A percentile compares a stretch with the other conserved stretches of the same genome.
These are phyloP conservation scores for Drosophila persimilis DNA, from an alignment of 1,140 invertebrate species.

Conservation along the genomic window DNA sequence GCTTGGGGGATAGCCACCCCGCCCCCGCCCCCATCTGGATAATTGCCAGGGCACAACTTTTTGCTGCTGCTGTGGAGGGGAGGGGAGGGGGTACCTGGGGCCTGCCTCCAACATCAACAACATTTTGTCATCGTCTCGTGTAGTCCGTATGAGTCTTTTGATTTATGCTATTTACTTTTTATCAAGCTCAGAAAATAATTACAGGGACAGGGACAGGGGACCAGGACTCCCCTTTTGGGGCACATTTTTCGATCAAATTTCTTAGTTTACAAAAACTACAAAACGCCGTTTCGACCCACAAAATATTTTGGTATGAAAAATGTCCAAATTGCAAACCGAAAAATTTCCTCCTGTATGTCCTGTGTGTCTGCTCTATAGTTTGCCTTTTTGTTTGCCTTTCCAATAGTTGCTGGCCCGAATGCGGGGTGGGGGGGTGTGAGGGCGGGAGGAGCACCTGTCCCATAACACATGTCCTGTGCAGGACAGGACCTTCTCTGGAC, in stretches of 20 bases:
- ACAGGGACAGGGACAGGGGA: constrained; percentile 16
- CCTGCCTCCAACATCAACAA: not conserved
- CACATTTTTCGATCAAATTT: constrained; percentile 63
- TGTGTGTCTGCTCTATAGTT: constrained; percentile 18
- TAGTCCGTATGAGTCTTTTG: constrained; percentile 20
- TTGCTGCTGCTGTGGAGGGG: constrained; percentile 6
- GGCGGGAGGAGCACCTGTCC: constrained; percentile 39
- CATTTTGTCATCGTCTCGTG: constrained; percentile 36
- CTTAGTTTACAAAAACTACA: constrained; percentile 60
- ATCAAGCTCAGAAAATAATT: constrained; percentile 58
- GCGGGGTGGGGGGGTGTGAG: not conserved
- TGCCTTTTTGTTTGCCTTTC: constrained; percentile 57
- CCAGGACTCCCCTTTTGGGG: not conserved
- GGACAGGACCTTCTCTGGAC: not conserved
- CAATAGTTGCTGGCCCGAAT: constrained; percentile 41
- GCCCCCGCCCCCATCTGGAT: constrained; percentile 9
- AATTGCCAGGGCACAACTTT: constrained; percentile 26
- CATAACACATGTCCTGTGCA: constrained; percentile 32
- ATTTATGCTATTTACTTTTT: constrained; percentile 59
- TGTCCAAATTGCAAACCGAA: constrained; percentile 59
- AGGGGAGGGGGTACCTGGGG: too few relatives aligned
- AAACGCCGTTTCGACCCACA: constrained; percentile 1
- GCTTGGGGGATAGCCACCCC: too few relatives aligned
- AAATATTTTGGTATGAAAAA: constrained; percentile 65
- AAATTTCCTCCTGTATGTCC: constrained; percentile 39